Evolutionary conservation across 2,113 vertebrate genomes (phyloP).

Genomic region (Madoqua kirkii): DNA sequence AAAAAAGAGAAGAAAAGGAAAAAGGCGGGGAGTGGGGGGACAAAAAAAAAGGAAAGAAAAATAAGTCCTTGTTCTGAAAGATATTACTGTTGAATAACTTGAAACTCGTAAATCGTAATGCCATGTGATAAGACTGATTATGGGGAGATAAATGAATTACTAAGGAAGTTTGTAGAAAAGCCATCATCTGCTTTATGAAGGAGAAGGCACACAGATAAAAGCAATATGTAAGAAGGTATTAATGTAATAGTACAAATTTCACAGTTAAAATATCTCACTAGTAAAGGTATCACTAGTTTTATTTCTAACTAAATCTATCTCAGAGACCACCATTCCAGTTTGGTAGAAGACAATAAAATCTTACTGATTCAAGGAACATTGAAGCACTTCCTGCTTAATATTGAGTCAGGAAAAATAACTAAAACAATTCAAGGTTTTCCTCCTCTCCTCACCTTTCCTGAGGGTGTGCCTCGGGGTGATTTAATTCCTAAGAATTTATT

Average conservation of each 20-base stretch:
- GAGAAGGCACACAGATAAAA: not conserved
- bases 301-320: not conserved
- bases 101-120: not conserved
- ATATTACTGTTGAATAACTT: not conserved
- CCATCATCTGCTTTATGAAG: not conserved
- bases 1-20: too few species aligned
- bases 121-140: not conserved
- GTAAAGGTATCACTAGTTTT: not conserved
- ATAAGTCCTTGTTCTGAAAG: not conserved
- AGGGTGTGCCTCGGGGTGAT: not conserved
- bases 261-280: not conserved
- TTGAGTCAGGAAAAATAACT: not conserved
- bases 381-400: not conserved
- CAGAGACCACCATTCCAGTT: not conserved
- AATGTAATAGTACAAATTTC: not conserved
- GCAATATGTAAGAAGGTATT: not conserved
- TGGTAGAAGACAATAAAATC: not conserved
- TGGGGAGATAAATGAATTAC: not conserved
- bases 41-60: not conserved
- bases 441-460: not conserved
- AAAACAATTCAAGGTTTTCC: not conserved
- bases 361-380: not conserved
- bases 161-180: not conserved
- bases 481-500: not conserved
- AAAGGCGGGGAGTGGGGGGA: fast-evolving